Conservation (phyloP, 53 echinoderm and acorn worm genomes). For the Holothuria leucospilota region DNA sequence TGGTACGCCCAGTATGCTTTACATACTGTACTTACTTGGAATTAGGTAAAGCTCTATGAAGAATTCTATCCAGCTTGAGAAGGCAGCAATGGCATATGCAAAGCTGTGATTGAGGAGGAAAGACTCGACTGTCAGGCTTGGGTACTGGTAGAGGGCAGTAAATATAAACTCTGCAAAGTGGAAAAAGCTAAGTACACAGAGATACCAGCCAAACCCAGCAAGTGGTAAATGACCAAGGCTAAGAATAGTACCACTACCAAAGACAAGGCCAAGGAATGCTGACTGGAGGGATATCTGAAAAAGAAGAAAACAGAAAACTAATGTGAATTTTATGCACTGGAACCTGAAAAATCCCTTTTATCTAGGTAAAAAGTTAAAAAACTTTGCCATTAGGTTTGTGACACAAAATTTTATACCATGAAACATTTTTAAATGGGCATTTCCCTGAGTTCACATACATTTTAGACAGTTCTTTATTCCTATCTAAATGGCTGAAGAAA, state of each 20-base stretch:
- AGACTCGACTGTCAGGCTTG: slow-evolving; percentile 91
- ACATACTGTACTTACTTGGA: slow-evolving; percentile 70
- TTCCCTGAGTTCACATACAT: no score
- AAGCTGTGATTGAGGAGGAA: slow-evolving; percentile 97
- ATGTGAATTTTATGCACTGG: not conserved
- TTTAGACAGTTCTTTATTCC: no score
- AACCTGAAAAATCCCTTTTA: no score
- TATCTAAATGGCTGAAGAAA: no score
- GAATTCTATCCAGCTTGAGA: slow-evolving; percentile 92
- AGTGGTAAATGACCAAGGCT: slow-evolving; percentile 61
- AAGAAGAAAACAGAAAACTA: not conserved
- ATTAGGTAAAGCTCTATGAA: slow-evolving; percentile 83
- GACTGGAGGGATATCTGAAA: slow-evolving; percentile 66
- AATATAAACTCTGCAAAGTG: slow-evolving; percentile 97
- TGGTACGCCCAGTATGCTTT: not conserved
- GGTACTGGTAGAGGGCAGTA: slow-evolving; percentile 94
- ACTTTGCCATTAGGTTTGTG: no score
- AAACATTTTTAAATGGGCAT: no score
- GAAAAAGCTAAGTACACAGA: slow-evolving; percentile 95
- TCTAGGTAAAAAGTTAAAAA: no score
- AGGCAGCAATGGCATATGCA: slow-evolving; percentile 88
- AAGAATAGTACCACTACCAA: slow-evolving; percentile 83
- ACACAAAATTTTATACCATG: no score
- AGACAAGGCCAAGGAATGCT: slow-evolving; percentile 83
- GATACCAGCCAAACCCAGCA: slow-evolving; percentile 93